Evolutionary conservation across 2,888 invertebrate species (phyloP), one percentile per base, ranked within the genome.

Genomic region (Hypselothyrea guttata): DNA sequence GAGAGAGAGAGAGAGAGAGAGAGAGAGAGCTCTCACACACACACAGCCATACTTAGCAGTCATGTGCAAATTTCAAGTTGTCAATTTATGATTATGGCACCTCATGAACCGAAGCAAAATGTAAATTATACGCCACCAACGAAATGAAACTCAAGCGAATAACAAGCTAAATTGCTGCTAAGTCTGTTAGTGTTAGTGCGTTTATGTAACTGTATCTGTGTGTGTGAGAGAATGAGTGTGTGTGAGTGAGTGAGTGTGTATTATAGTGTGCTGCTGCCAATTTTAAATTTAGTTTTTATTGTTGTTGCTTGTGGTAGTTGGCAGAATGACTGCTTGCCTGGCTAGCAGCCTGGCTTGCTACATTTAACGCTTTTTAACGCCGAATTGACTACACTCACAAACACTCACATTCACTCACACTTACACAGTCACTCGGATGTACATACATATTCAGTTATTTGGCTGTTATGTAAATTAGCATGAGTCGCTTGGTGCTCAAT

Each of bases 1-100:
- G 5, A 9, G 5, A 28, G 28, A 1, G 8, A 9, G 5, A 28
- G 7, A 22, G 22, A 7, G 22, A 22, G 22, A 22, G 22, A 7
- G 22, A 22, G 7, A 22, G 22, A 7, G 7, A 22, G 22, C 37
- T 4, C 16, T 4, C 15, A 15, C 33, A 11, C 33, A 13, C 7
- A 11, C 11, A 9, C 13, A 12, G 27, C 28, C 34, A 9, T 30
- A 8, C 30, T 30, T 13, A 48, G 65, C 71, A 71, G 70, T 48
- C 74, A 64, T 74, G 83, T 82, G 85, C 83, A 82, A 82, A 84
- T 78, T 84, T 82, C 83, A 65, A 75, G 75, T 84, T 86, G 82
- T 82, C 82, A 86, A 82, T 82, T 82, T 82, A 82, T 82, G 82
- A 82, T 82, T 82, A 86, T 82, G 82, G 86, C 86, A 86, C 85